Conservation (phyloP, 1,140 invertebrate species). For the Thrips palmi region DNA sequence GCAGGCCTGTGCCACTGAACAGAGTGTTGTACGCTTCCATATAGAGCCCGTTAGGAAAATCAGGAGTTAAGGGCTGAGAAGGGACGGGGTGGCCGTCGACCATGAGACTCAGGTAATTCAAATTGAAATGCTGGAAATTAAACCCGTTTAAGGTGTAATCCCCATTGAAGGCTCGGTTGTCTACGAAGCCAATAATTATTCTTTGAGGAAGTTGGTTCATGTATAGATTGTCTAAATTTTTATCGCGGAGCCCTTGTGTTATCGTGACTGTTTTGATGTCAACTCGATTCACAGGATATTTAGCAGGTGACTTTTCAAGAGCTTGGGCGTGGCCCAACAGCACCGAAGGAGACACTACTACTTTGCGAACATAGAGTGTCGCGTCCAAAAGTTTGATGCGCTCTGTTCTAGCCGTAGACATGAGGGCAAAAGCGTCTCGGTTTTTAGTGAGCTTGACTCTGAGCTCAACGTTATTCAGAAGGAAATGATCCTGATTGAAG, state of each 20-base stretch:
- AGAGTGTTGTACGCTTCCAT: constrained; percentile 20
- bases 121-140: constrained; percentile 11
- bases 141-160: constrained; percentile 8
- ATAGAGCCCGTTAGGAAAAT: constrained; percentile 13
- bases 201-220: constrained; percentile 10
- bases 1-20: constrained; percentile 21
- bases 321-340: constrained; percentile 21
- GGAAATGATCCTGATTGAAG: constrained; percentile 24
- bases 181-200: constrained; percentile 13
- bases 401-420: constrained; percentile 12
- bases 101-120: constrained; percentile 20
- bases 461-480: constrained; percentile 22
- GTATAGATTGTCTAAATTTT: constrained; percentile 21
- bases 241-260: constrained; percentile 17
- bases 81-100: constrained; percentile 20
- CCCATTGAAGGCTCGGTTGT: constrained; percentile 12
- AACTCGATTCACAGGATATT: constrained; percentile 22
- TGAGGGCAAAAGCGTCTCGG: constrained; percentile 21
- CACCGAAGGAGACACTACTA: constrained; percentile 20
- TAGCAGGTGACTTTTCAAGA: constrained; percentile 20
- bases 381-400: constrained; percentile 18
- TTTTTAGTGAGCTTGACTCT: constrained; percentile 19
- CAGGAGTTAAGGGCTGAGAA: constrained; percentile 14
- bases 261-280: constrained; percentile 22
- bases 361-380: constrained; percentile 19